Evolutionary conservation across 1,140 invertebrate species (phyloP).

Genomic region (Lamellibrachia luymesi): DNA sequence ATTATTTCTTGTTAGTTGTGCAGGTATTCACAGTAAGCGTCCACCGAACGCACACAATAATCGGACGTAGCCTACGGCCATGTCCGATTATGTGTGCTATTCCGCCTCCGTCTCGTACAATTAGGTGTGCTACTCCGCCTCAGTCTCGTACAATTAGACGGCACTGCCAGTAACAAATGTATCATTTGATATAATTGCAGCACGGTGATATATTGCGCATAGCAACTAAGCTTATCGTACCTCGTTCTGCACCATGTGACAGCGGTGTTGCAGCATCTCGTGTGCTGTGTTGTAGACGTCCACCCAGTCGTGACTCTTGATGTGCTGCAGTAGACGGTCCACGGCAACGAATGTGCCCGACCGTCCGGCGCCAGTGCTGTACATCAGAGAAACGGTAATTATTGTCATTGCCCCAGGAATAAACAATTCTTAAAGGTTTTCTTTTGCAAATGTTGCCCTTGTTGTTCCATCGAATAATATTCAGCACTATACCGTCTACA

Average conservation of each 20-base stretch:
- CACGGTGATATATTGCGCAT: background rate
- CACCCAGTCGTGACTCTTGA: background rate
- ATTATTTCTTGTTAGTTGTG: no score
- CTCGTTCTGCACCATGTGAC: background rate
- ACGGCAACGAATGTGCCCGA: background rate
- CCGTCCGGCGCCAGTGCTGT: background rate
- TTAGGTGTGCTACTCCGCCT: no score
- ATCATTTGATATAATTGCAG: no score
- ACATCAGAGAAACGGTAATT: background rate
- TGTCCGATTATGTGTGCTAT: no score
- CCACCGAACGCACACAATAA: no score
- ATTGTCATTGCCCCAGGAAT: no score
- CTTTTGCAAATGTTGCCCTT: background rate
- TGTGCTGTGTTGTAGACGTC: background rate
- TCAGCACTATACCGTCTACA: no score
- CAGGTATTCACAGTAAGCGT: no score
- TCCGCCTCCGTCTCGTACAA: no score
- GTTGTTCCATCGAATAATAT: background rate
- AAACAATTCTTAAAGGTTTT: background rate
- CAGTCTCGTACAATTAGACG: no score
- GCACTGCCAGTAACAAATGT: no score
- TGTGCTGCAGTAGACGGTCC: background rate
- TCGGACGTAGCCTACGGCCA: no score
- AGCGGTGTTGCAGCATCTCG: slow-evolving; percentile 7
- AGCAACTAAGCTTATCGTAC: background rate